A percentile compares a stretch with the other conserved stretches of the same genome.
Evolutionary conservation across 2,888 invertebrate genomes (phyloP).

Genomic region (Platynereis dumerilii): DNA sequence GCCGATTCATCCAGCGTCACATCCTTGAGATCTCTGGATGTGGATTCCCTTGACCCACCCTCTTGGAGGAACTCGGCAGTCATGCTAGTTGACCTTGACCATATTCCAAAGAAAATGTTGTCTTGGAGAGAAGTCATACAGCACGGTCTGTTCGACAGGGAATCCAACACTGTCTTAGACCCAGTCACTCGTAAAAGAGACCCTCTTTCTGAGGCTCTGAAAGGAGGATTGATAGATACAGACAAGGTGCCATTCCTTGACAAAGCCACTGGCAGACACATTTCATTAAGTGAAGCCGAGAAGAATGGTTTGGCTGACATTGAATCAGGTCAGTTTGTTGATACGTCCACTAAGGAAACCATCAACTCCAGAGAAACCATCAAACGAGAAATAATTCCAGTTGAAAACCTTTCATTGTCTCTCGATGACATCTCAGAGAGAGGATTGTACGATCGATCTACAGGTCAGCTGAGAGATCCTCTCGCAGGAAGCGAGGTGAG

Average conservation of each 20-base stretch:
- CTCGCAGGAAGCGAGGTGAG: background rate
- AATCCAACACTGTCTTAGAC: background rate
- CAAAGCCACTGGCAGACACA: slow-evolving; percentile 4
- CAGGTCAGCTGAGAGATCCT: slow-evolving; percentile 7
- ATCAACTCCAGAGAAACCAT: slow-evolving; percentile 5
- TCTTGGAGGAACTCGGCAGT: too few relatives aligned
- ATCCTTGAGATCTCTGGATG: too few relatives aligned
- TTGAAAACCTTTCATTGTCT: background rate
- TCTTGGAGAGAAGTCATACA: background rate
- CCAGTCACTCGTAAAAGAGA: background rate
- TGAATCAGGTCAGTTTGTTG: slow-evolving; percentile 74
- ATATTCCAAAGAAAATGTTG: too few relatives aligned
- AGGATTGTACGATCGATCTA: background rate
- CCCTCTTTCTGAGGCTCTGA: slow-evolving; percentile 13
- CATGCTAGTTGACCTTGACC: too few relatives aligned
- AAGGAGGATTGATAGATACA: slow-evolving; percentile 5
- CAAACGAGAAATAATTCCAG: slow-evolving; percentile 7
- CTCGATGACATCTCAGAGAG: background rate
- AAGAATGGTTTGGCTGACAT: slow-evolving; percentile 80
- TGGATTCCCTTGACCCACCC: too few relatives aligned
- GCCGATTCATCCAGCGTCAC: too few relatives aligned
- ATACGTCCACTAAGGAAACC: slow-evolving; percentile 58
- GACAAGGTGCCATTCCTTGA: slow-evolving; percentile 10
- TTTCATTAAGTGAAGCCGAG: slow-evolving; percentile 71
- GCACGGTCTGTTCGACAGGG: slow-evolving; percentile 9